Evolutionary conservation across 2,797 vertebrate genomes (phyloP).

Genomic region (Erpetoichthys calabaricus): DNA sequence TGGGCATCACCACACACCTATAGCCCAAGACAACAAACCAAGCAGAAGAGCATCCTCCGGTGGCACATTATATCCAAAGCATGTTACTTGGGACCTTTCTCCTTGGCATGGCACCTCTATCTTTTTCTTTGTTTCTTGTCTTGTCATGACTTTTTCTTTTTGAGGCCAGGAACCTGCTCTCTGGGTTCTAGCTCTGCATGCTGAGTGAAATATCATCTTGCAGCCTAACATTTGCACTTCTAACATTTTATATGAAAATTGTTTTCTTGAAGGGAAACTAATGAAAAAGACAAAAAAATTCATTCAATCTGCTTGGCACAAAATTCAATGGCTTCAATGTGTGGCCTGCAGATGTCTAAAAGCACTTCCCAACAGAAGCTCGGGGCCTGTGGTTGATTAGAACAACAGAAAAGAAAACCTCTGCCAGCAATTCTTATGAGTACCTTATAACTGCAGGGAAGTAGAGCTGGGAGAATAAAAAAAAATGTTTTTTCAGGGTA

Average conservation of each 20-base stretch:
- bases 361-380: conserved; percentile 20
- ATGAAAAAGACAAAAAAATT: conserved; percentile 11
- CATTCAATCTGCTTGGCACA: conserved; percentile 21
- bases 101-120: no score
- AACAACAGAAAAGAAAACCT: conserved; percentile 11
- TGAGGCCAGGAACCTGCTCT: no score
- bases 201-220: no score
- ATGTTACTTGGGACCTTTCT: no score
- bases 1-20: no score
- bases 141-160: no score
- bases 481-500: not conserved
- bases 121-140: no score
- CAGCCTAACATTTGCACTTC: no score
- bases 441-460: not conserved
- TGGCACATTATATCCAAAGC: no score
- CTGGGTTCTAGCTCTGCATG: no score
- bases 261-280: conserved; percentile 18
- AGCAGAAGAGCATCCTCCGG: no score
- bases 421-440: conserved; percentile 9
- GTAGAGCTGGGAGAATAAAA: not conserved
- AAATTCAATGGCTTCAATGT: conserved; percentile 16
- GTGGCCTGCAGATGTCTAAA: conserved; percentile 21
- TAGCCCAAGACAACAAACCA: no score
- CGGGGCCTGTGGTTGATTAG: conserved; percentile 16
- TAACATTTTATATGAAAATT: conserved; percentile 24